These are phyloP conservation scores for Lepidothrix coronata DNA, from an alignment of 2,113 vertebrate genomes.

Conservation along the genomic window DNA sequence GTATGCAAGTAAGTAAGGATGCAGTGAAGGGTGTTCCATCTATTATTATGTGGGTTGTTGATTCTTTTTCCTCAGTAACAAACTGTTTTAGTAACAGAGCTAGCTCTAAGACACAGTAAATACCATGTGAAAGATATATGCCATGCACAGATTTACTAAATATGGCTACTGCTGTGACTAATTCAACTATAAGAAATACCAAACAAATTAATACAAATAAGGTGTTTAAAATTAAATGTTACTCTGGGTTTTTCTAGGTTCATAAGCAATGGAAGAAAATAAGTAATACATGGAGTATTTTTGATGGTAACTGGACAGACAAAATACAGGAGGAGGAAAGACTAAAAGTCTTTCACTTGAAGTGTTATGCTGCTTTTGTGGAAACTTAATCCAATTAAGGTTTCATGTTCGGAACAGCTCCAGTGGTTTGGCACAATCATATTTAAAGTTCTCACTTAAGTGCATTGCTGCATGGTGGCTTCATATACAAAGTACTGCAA, in stretches of 20 bases:
- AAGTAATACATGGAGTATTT: not conserved
- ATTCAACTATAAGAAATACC: not conserved
- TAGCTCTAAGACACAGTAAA: not conserved
- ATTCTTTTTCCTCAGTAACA: not conserved
- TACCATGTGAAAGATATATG: not conserved
- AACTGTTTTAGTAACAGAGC: not conserved
- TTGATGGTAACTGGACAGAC: not conserved
- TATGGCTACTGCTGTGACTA: not conserved
- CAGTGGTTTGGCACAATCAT: not conserved
- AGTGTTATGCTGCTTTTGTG: not conserved
- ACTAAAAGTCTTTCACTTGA: slow-evolving; percentile 21
- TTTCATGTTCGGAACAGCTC: not conserved
- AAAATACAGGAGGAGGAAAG: not conserved
- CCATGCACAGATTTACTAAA: not conserved
- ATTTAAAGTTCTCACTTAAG: not conserved
- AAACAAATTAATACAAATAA: not conserved
- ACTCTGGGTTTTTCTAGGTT: not conserved
- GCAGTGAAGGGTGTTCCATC: not conserved
- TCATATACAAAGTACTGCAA: not conserved
- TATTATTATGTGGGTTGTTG: not conserved
- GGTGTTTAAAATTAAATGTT: not conserved
- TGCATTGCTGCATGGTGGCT: not conserved
- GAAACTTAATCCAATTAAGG: slow-evolving; percentile 25
- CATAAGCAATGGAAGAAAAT: not conserved
- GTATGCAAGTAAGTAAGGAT: not conserved